A percentile compares a stretch with the other conserved stretches of the same genome.
Evolutionary conservation across 2,888 invertebrate species (phyloP).

Genomic region (Pheosia gnoma): DNA sequence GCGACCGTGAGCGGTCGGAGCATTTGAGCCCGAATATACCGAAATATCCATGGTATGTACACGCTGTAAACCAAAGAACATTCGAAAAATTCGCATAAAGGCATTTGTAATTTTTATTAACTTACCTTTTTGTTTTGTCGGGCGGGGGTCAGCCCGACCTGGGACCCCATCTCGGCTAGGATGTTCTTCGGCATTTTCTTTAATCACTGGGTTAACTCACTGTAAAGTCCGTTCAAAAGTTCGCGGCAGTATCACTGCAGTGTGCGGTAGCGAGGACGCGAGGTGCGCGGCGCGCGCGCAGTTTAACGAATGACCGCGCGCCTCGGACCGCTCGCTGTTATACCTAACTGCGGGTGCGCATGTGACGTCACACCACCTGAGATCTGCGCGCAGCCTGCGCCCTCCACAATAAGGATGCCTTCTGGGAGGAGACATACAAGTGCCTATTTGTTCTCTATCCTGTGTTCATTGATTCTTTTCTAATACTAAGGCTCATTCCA

Average conservation of each 20-base stretch:
- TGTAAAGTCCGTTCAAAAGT: constrained; percentile 46
- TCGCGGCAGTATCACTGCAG: constrained; percentile 42
- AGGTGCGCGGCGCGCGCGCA: constrained; percentile 67
- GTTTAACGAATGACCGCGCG: constrained; percentile 64
- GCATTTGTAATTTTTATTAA: constrained; percentile 11
- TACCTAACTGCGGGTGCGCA: constrained; percentile 42
- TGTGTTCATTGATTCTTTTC: no score
- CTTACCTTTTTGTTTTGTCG: constrained; percentile 73
- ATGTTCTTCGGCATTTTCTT: constrained; percentile 79
- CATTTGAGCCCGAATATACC: constrained; percentile 59
- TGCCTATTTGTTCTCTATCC: no score
- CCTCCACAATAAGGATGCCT: constrained; percentile 3
- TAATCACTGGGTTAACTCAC: constrained; percentile 59
- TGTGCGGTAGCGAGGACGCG: constrained; percentile 45
- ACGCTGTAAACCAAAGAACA: constrained; percentile 18
- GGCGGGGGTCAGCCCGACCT: constrained; percentile 74
- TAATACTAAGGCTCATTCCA: no score
- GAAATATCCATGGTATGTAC: constrained; percentile 28
- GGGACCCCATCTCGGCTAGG: constrained; percentile 79
- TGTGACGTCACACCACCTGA: constrained; percentile 54
- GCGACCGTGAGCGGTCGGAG: constrained; percentile 68
- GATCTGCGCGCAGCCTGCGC: constrained; percentile 17
- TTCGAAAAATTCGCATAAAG: constrained; percentile 30
- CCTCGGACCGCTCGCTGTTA: constrained; percentile 56
- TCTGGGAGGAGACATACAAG: no score